A percentile compares a stretch with the other conserved stretches of the same genome.
These are phyloP conservation scores for Microplitis demolitor DNA, from an alignment of 1,140 invertebrate species.

Conservation along the genomic window DNA sequence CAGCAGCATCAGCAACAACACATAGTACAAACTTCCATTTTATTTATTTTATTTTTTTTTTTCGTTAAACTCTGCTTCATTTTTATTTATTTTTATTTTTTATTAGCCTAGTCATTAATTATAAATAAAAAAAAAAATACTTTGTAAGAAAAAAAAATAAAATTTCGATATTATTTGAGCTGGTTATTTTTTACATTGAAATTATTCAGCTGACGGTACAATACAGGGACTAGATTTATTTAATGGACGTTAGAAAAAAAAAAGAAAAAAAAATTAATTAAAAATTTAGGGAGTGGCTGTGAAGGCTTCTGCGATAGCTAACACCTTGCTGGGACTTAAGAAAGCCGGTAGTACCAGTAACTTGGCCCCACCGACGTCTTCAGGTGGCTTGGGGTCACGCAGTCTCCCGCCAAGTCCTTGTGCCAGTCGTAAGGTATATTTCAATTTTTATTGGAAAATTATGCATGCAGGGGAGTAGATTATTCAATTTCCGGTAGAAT, in stretches of 20 bases:
- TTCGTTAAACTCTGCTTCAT: too few relatives aligned
- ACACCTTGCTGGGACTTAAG: constrained; percentile 62
- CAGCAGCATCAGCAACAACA: constrained; percentile 32
- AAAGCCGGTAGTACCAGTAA: constrained; percentile 68
- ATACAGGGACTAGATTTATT: not conserved
- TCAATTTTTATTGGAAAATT: not conserved
- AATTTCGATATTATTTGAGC: not conserved
- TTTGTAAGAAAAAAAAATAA: too few relatives aligned
- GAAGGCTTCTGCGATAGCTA: constrained; percentile 61
- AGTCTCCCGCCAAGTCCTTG: constrained; percentile 81
- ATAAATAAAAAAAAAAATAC: too few relatives aligned
- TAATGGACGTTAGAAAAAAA: too few relatives aligned
- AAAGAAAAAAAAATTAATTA: constrained; percentile 47
- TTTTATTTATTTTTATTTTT: not conserved
- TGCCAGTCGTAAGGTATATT: constrained; percentile 66
- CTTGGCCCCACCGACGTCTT: constrained; percentile 64
- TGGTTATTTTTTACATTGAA: not conserved
- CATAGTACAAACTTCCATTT: constrained; percentile 46
- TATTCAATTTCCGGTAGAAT: too few relatives aligned
- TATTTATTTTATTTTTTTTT: constrained; percentile 6
- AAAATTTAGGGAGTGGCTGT: constrained; percentile 59
- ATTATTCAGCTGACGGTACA: not conserved
- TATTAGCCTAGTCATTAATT: too few relatives aligned
- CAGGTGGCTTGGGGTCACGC: constrained; percentile 65
- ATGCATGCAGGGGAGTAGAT: not conserved